phyloP scores from a whole-genome alignment of 2,888 invertebrate genomes.

The Agrochola circellaris region DNA sequence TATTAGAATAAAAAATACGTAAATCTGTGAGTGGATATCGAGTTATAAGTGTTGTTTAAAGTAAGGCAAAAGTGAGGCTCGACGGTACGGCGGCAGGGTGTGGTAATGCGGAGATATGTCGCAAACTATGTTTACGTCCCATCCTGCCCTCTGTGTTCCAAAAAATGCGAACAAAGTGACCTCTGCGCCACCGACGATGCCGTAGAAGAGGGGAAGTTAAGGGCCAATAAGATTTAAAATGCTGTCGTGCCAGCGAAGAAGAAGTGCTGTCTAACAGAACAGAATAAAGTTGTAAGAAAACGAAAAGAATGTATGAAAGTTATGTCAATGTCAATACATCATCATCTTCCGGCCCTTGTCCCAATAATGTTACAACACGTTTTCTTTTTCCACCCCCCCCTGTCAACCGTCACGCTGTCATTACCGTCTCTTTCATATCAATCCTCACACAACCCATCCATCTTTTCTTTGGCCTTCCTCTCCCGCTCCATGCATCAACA shows the following conservation, averaged over 20 bases:
- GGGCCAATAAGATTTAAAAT: neutral
- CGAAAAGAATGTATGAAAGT: neutral
- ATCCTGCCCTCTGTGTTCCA: neutral
- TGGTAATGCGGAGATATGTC: neutral
- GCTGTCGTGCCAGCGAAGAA: neutral
- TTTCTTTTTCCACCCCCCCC: too few species aligned
- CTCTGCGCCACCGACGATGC: neutral
- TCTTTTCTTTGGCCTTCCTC: too few species aligned
- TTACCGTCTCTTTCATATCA: too few species aligned
- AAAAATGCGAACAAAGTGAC: neutral
- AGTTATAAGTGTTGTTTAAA: neutral
- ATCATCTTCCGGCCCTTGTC: too few species aligned
- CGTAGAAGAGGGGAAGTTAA: neutral
- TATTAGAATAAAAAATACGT: neutral
- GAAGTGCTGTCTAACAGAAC: neutral
- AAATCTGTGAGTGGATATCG: neutral
- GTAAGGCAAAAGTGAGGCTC: too few species aligned
- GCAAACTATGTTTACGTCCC: neutral
- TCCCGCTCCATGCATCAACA: too few species aligned
- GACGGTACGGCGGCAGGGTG: too few species aligned
- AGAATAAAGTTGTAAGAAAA: neutral
- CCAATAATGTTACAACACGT: too few species aligned
- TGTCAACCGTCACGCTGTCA: too few species aligned
- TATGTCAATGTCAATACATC: neutral
- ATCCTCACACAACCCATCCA: too few species aligned